Evolutionary conservation across 2,888 invertebrate genomes (phyloP).

Genomic region (Hypolimnas misippus): DNA sequence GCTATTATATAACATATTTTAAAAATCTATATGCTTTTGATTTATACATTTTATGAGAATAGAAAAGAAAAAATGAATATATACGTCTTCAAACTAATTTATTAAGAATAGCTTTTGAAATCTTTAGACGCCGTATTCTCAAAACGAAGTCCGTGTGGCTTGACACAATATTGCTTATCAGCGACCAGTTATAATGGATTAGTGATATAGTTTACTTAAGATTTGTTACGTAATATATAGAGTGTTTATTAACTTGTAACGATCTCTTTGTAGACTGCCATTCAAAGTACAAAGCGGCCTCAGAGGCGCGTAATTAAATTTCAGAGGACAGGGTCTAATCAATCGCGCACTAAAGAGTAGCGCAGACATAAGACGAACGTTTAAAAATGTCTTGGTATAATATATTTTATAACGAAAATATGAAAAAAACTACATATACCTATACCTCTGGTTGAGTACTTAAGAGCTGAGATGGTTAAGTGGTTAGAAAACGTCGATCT

Average conservation of each 20-base stretch:
- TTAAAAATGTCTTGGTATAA: not conserved
- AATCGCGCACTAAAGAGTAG: conserved; percentile 27
- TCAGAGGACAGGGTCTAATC: conserved; percentile 38
- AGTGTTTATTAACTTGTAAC: conserved; percentile 35
- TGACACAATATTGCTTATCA: too few relatives aligned
- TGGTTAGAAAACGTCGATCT: too few relatives aligned
- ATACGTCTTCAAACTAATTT: too few relatives aligned
- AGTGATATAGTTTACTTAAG: conserved; percentile 6
- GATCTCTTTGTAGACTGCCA: conserved; percentile 25
- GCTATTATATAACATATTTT: too few relatives aligned
- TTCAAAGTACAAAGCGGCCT: conserved; percentile 29
- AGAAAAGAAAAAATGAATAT: too few relatives aligned
- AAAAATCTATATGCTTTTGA: not conserved
- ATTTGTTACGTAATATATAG: conserved; percentile 1
- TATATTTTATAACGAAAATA: not conserved
- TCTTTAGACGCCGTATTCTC: too few relatives aligned
- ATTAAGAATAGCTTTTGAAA: too few relatives aligned
- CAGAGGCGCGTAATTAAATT: conserved; percentile 41
- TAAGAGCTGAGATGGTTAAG: too few relatives aligned
- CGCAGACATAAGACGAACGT: conserved; percentile 16
- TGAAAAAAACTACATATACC: not conserved
- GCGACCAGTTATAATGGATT: too few relatives aligned
- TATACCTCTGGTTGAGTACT: too few relatives aligned
- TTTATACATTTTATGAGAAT: too few relatives aligned
- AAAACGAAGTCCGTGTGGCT: too few relatives aligned